Conservation (phyloP, 2,113 vertebrate species). For the Pholis gunnellus region DNA sequence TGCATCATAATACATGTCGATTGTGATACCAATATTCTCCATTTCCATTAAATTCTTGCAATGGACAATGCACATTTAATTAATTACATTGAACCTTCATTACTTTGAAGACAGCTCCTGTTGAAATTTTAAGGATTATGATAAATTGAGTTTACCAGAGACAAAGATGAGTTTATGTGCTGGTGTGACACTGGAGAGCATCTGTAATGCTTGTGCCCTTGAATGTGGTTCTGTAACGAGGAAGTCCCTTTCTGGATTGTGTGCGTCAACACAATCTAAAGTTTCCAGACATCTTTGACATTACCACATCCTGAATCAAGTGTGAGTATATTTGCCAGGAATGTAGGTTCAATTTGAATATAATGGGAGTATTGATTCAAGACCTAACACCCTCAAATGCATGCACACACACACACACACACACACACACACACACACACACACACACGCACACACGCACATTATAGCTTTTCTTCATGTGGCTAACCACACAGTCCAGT, state of each 20-base stretch:
- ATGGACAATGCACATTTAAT: constrained; percentile 68
- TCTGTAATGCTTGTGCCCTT: not conserved
- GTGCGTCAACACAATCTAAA: not conserved
- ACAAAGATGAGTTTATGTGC: constrained; percentile 51
- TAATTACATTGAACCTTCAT: constrained; percentile 78
- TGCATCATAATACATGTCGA: constrained; percentile 77
- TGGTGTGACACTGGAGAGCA: constrained; percentile 44
- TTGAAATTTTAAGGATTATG: constrained; percentile 75
- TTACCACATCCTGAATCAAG: not conserved
- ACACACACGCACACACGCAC: not conserved
- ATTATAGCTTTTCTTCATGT: constrained; percentile 11
- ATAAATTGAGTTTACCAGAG: constrained; percentile 80
- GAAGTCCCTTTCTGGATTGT: not conserved
- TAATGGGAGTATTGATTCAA: constrained; percentile 16
- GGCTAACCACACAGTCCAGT: constrained; percentile 20
- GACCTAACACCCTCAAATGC: not conserved
- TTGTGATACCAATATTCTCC: constrained; percentile 77
- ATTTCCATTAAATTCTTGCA: constrained; percentile 67
- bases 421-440: not conserved
- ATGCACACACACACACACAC: not conserved
- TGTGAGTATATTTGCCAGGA: not conserved
- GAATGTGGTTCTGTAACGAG: not conserved
- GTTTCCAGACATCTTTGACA: not conserved
- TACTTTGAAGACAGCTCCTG: constrained; percentile 76
- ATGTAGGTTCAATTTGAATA: not conserved